Conservation (phyloP, 2,113 vertebrate genomes). For the Cyanoderma ruficeps region DNA sequence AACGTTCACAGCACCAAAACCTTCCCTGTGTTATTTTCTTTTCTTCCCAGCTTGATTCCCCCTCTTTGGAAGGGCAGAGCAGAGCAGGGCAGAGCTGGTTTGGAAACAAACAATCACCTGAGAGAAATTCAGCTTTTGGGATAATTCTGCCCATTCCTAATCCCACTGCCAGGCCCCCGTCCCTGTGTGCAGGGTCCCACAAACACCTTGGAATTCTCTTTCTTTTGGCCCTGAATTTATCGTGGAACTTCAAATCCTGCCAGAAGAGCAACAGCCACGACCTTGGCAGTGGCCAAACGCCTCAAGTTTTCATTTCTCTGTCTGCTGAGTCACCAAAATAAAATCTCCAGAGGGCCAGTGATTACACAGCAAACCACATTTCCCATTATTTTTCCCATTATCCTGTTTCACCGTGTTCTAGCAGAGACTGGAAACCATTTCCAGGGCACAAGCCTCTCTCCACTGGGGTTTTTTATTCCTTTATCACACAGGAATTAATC, state of each 20-base stretch:
- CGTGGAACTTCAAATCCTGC: neutral
- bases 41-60: neutral
- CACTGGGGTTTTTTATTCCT: neutral
- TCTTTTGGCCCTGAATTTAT: neutral
- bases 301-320: neutral
- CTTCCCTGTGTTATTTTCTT: neutral
- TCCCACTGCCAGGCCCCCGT: accelerated
- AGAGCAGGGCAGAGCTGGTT: neutral
- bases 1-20: neutral
- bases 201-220: neutral
- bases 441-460: neutral
- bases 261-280: neutral
- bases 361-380: neutral
- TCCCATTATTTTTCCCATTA: neutral
- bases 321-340: neutral
- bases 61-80: neutral
- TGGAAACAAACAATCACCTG: neutral
- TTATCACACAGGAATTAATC: neutral
- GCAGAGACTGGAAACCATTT: neutral
- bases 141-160: neutral
- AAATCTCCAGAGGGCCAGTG: neutral
- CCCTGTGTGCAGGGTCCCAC: neutral
- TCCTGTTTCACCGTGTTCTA: neutral
- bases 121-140: neutral
- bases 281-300: neutral